A percentile compares a stretch with the other conserved stretches of the same genome.
Conservation (phyloP, 2,113 vertebrate genomes). For the Poeciliopsis occidentalis region DNA sequence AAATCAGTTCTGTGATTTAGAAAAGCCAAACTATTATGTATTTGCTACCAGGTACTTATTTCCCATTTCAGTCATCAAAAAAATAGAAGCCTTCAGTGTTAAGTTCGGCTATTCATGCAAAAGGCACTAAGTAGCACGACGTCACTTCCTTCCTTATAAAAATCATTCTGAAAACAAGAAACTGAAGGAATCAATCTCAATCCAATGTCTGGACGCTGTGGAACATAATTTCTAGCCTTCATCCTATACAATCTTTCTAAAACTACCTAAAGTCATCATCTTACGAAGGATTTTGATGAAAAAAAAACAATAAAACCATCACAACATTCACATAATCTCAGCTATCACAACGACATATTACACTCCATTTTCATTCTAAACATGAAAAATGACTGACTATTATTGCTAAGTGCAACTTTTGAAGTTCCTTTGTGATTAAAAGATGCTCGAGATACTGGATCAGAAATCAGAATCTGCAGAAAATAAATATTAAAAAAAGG, state of each 20-base stretch:
- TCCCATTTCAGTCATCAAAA: conserved; percentile 2
- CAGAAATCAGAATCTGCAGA: conserved; percentile 1
- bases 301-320: conserved; percentile 11
- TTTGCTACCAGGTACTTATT: conserved; percentile 15
- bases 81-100: conserved; percentile 14
- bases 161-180: conserved; percentile 11
- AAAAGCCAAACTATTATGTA: background rate
- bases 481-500: conserved; percentile 65
- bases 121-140: conserved; percentile 57
- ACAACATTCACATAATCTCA: conserved; percentile 30
- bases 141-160: conserved; percentile 8
- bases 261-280: background rate
- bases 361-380: conserved; percentile 19
- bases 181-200: background rate
- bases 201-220: background rate
- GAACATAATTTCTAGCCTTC: background rate
- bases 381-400: conserved; percentile 14
- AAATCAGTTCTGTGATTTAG: conserved; percentile 3
- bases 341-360: conserved; percentile 22
- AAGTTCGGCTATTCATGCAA: background rate
- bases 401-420: conserved; percentile 30
- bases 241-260: background rate
- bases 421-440: conserved; percentile 4
- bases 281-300: conserved; percentile 14
- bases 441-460: no score